Conservation (phyloP, 2,888 invertebrate genomes). For the Catocala nupta region DNA sequence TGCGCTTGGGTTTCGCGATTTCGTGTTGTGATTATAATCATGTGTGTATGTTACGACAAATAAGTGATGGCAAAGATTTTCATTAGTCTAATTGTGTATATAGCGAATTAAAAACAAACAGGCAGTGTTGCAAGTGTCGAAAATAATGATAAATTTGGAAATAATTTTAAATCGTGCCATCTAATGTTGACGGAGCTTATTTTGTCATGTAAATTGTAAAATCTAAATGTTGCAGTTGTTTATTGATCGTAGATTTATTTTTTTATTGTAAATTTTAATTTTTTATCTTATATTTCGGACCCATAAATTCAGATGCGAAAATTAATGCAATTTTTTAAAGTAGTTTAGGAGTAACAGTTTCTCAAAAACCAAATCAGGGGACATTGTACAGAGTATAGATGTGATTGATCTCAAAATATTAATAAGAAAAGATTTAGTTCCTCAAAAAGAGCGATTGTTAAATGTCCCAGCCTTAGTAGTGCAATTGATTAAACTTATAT, state of each 20-base stretch:
- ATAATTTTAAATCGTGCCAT: constrained; percentile 52
- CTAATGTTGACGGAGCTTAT: constrained; percentile 36
- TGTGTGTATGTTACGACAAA: background rate
- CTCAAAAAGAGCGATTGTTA: constrained; percentile 68
- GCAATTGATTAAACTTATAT: constrained; percentile 57
- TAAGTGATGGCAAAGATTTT: too few relatives aligned
- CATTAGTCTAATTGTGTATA: background rate
- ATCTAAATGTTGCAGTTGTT: constrained; percentile 38
- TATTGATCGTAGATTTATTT: constrained; percentile 39
- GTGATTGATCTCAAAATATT: constrained; percentile 78
- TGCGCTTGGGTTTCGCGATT: too few relatives aligned
- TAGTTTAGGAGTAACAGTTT: constrained; percentile 35
- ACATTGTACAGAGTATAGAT: constrained; percentile 58
- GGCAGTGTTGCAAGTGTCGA: constrained; percentile 25
- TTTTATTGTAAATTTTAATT: constrained; percentile 36
- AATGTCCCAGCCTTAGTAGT: constrained; percentile 67
- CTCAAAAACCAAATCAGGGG: constrained; percentile 61
- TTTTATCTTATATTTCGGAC: constrained; percentile 15
- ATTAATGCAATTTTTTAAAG: constrained; percentile 22
- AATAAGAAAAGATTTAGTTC: constrained; percentile 74
- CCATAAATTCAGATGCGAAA: constrained; percentile 18
- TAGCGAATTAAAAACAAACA: background rate
- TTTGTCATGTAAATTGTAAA: constrained; percentile 46
- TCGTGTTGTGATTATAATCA: too few relatives aligned
- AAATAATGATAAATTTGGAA: constrained; percentile 15